phyloP scores from a whole-genome alignment of 2,797 vertebrate genomes.

The Enteromius trimaculatus region DNA sequence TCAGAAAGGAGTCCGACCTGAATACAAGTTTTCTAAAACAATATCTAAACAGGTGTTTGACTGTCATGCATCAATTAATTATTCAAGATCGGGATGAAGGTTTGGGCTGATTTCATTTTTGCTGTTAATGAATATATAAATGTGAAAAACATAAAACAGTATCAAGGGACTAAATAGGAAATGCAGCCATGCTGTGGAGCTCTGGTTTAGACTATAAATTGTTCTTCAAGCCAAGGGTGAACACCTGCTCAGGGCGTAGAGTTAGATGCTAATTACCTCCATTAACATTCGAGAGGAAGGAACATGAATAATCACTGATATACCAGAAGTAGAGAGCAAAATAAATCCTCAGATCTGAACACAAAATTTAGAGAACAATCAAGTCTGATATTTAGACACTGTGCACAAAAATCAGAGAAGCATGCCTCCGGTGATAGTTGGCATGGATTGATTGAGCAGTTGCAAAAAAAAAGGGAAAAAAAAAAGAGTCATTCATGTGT shows the following conservation, averaged over 20 bases:
- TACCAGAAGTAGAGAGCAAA: not conserved
- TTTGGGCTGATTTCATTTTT: not conserved
- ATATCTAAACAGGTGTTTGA: not conserved
- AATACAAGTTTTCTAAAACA: not conserved
- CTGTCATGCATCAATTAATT: not conserved
- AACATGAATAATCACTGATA: constrained; percentile 26
- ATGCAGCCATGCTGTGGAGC: constrained; percentile 1
- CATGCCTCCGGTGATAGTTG: not conserved
- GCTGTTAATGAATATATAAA: not conserved
- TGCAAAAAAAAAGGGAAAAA: not conserved
- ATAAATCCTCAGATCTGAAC: not conserved
- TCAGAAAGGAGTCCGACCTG: not conserved
- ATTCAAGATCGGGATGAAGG: not conserved
- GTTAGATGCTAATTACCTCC: constrained; percentile 1
- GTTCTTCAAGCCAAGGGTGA: constrained; percentile 10
- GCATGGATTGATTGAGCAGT: not conserved
- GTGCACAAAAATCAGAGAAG: not conserved
- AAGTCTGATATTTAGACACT: not conserved
- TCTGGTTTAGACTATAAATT: constrained; percentile 12
- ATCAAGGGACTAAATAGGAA: not conserved
- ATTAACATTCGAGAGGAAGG: constrained; percentile 23
- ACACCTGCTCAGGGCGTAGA: constrained; percentile 24
- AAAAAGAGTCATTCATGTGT: no score
- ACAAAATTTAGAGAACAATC: not conserved
- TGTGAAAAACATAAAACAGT: not conserved